These are phyloP conservation scores for Orchesellides sinensis DNA, from an alignment of 2,888 invertebrate species.

Conservation along the genomic window DNA sequence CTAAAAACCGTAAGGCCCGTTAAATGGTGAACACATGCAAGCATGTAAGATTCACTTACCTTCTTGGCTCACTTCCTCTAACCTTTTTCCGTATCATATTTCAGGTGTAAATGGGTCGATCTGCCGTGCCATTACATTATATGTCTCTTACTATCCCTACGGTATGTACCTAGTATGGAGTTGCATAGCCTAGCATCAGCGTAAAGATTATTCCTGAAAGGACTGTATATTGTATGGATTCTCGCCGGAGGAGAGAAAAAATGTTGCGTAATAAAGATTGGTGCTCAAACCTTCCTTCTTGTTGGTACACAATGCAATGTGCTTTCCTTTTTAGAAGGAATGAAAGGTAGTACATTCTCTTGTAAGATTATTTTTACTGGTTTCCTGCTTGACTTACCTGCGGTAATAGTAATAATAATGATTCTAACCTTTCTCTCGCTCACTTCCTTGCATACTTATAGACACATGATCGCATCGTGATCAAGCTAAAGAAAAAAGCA, in stretches of 20 bases:
- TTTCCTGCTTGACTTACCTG: constrained; percentile 21
- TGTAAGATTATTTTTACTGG: constrained; percentile 47
- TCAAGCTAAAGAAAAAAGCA: constrained; percentile 20
- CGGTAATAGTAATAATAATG: constrained; percentile 18
- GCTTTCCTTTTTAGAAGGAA: not conserved
- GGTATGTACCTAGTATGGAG: constrained; percentile 8
- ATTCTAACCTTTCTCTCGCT: not conserved
- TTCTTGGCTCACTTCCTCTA: constrained; percentile 57
- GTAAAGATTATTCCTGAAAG: constrained; percentile 26
- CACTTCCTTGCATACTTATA: not conserved
- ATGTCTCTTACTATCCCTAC: not conserved
- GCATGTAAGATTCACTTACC: constrained; percentile 61
- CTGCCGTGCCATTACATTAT: constrained; percentile 47
- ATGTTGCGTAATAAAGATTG: constrained; percentile 53
- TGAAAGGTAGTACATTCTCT: constrained; percentile 26
- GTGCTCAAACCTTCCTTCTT: constrained; percentile 32
- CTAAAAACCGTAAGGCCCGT: constrained; percentile 1
- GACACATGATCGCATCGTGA: constrained; percentile 2
- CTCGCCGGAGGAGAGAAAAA: constrained; percentile 12
- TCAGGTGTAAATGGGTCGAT: constrained; percentile 73
- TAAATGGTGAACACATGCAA: constrained; percentile 34
- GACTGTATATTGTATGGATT: constrained; percentile 47
- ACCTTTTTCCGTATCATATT: constrained; percentile 59
- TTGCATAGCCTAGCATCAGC: too few species aligned
- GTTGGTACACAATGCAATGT: not conserved